phyloP scores from a whole-genome alignment of 2,888 invertebrate species.

The Chrysomela aeneicollis region DNA sequence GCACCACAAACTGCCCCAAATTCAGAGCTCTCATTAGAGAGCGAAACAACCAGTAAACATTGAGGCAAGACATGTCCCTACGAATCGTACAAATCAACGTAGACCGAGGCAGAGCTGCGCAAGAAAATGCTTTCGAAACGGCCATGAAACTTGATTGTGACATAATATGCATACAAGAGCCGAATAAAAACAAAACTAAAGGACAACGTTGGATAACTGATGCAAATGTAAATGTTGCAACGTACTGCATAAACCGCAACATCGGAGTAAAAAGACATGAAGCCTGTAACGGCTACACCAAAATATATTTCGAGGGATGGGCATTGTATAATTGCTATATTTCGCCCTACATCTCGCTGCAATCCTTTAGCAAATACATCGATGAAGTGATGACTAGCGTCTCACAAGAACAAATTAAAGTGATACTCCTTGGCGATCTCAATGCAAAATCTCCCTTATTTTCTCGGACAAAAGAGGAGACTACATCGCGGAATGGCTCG shows the following conservation, averaged over 20 bases:
- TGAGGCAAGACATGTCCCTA: background rate
- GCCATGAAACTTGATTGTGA: background rate
- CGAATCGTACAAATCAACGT: constrained; percentile 13
- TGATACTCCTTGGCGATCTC: constrained; percentile 1
- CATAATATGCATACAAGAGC: constrained; percentile 7
- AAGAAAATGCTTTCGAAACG: background rate
- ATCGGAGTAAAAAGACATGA: background rate
- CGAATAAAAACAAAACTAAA: constrained; percentile 1
- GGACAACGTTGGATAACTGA: constrained; percentile 6
- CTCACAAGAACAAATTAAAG: background rate
- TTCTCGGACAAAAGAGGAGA: constrained; percentile 4
- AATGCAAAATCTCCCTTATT: constrained; percentile 14
- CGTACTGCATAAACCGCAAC: background rate
- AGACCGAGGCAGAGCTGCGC: constrained; percentile 4
- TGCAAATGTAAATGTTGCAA: background rate
- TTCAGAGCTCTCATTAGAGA: constrained; percentile 11
- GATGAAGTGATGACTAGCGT: constrained; percentile 5
- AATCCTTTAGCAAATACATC: background rate
- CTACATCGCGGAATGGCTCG: constrained; percentile 12
- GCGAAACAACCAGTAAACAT: background rate
- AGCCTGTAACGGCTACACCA: background rate
- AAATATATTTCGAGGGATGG: constrained; percentile 1
- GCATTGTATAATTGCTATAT: constrained; percentile 20
- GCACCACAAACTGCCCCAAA: constrained; percentile 14
- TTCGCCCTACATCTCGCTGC: constrained; percentile 9